Base-by-base conservation (phyloP, 2,888 invertebrate genomes). In the Eledona agricola region DNA sequence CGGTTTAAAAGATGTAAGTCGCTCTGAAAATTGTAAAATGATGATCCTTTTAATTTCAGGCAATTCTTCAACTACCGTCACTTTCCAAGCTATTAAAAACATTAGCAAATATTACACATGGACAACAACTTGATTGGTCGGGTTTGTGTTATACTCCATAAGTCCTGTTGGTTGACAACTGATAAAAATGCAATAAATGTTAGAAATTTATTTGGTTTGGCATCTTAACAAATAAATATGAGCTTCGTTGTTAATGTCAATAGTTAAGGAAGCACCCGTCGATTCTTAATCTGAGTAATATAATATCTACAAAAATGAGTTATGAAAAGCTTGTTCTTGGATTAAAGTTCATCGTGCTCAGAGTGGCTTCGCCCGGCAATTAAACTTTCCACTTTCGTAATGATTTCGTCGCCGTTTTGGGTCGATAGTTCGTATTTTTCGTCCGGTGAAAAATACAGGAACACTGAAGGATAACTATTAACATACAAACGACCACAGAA, bases 391-490 rank as follows among this genome's bases (percentile, higher is more conserved):
- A 69, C 60, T 37, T 23, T 31, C 13, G 38, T 55, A 1, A 67
- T 29, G 34, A 70, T 63, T 20, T 61, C 53, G 1, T 42, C 29
- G 1, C 63, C 43, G 10, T 59, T 58, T 17, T 60, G 62, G 40
- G 52, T 59, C 3, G 64, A 61, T 22, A 77, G 72, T 42, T 66
- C 65, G 35, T 67, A 62, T 40, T 59, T 65, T 38, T 71, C 60
- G 10, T 57, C 57, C 2, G 72, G 65, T 0, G 74, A 68, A 15
- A 73, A 58, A 62, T 81, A 84, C 42, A 83, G 72, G 29, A 78
- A 73, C 3, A 87, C 75, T 2, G 83, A 80, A 1, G 87, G 87
- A 69, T 85, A 87, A 12, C 80, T 81, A 22, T 72, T 71, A 3
- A 87, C 74, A 11, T 78, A 75, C 15, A 80, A 79, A 52, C 76